Conservation (phyloP, 2,797 vertebrate species). For the Adelosebastes latens region DNA sequence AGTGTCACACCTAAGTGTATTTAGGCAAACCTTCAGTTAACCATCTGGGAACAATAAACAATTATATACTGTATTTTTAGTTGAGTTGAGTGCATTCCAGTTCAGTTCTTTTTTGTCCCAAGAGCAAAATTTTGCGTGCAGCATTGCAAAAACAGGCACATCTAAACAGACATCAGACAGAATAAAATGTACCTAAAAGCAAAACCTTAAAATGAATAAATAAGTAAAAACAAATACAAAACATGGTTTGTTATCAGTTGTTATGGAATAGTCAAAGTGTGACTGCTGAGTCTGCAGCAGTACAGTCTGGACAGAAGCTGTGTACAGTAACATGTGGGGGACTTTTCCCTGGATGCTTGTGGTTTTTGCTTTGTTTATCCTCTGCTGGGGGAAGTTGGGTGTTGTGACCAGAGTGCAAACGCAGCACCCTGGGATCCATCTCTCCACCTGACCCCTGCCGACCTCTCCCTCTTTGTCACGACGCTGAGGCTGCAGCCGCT, state of each 20-base stretch:
- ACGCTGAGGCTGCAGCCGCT: conserved; percentile 28
- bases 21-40: not conserved
- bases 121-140: not conserved
- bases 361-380: conserved; percentile 45
- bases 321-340: not conserved
- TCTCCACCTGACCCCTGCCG: conserved; percentile 41
- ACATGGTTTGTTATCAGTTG: not conserved
- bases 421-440: conserved; percentile 31
- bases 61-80: not conserved
- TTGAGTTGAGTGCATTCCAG: not conserved
- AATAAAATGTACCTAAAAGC: not conserved
- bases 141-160: not conserved
- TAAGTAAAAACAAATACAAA: not conserved
- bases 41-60: not conserved
- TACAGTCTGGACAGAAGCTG: not conserved
- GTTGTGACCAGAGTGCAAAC: conserved; percentile 45
- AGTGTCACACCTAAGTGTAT: not conserved
- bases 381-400: conserved; percentile 29
- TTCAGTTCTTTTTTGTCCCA: not conserved
- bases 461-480: conserved; percentile 39
- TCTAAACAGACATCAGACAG: not conserved
- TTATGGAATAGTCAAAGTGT: not conserved
- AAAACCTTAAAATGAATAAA: no score
- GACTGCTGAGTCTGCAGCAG: not conserved
- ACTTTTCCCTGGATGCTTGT: conserved; percentile 21